Percentiles rank a stretch among this genome's conserved stretches.
These are phyloP conservation scores for Diloba caeruleocephala DNA, from an alignment of 2,888 invertebrate genomes.

Conservation along the genomic window DNA sequence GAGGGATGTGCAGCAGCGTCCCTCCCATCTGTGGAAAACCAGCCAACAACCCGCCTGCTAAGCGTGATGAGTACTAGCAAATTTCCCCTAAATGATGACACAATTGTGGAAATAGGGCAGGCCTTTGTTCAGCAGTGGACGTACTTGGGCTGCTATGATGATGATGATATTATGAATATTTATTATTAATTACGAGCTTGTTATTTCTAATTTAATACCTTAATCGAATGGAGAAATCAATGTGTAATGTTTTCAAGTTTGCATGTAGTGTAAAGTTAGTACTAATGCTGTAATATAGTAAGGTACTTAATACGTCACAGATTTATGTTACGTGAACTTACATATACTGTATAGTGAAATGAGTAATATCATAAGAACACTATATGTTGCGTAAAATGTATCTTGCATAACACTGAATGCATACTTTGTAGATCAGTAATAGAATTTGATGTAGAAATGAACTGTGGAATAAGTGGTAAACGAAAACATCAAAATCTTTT, in stretches of 20 bases:
- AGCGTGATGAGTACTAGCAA: no score
- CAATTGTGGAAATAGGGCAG: no score
- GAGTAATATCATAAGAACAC: slow-evolving; percentile 19
- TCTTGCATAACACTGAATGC: slow-evolving; percentile 32
- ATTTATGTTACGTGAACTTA: slow-evolving; percentile 17
- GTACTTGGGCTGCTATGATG: no score
- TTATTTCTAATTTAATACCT: not conserved
- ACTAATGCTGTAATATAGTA: slow-evolving; percentile 4
- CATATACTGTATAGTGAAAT: slow-evolving; percentile 29
- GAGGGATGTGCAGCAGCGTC: no score
- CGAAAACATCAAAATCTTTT: slow-evolving; percentile 18
- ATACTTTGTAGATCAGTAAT: slow-evolving; percentile 8
- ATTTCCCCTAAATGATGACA: no score
- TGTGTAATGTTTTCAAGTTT: not conserved
- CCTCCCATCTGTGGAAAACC: no score
- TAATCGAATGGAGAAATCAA: no score
- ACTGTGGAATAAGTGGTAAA: slow-evolving; percentile 14
- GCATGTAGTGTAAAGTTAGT: no score
- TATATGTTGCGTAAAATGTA: slow-evolving; percentile 29
- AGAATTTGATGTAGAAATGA: slow-evolving; percentile 15
- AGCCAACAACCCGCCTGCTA: no score
- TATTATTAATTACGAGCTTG: no score
- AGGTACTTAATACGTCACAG: not conserved
- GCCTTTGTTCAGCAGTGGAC: no score
- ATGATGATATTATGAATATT: no score